Evolutionary conservation across 2,888 invertebrate species (phyloP).

Genomic region (Diaphora mendica): DNA sequence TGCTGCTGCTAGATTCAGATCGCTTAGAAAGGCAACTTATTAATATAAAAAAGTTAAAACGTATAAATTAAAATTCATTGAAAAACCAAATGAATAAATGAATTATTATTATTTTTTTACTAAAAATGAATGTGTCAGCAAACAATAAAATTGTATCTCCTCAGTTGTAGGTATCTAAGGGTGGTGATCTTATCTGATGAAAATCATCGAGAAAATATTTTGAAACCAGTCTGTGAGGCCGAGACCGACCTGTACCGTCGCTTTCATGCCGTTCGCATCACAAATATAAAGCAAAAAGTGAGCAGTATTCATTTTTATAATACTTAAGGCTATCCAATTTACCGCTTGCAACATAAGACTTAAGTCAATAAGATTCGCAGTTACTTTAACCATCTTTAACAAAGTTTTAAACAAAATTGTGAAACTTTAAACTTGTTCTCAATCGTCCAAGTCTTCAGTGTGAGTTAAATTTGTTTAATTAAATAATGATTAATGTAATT

Average conservation of each 20-base stretch:
- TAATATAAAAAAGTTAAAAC: accelerated
- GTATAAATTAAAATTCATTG: background rate
- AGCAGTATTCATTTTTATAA: background rate
- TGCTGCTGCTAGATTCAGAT: too few relatives aligned
- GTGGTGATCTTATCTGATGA: background rate
- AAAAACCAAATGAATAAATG: too few relatives aligned
- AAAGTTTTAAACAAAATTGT: slow-evolving; percentile 53
- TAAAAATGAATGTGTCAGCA: too few relatives aligned
- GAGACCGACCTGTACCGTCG: too few relatives aligned
- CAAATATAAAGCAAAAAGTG: background rate
- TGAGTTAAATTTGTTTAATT: slow-evolving; percentile 43
- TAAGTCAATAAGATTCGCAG: slow-evolving; percentile 43
- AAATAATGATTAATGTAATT: slow-evolving; percentile 53
- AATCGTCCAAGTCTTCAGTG: slow-evolving; percentile 50
- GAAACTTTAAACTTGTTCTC: slow-evolving; percentile 51
- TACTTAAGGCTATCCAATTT: background rate
- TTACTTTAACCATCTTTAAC: slow-evolving; percentile 57
- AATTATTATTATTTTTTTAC: too few relatives aligned
- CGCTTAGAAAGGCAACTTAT: too few relatives aligned
- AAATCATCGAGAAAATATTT: background rate
- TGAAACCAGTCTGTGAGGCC: background rate
- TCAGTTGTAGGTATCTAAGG: background rate
- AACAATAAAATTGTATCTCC: too few relatives aligned
- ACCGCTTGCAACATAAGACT: slow-evolving; percentile 39
- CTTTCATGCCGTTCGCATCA: too few relatives aligned